phyloP scores from a whole-genome alignment of 2,797 vertebrate species.

The Paedocypris micromegethes region DNA sequence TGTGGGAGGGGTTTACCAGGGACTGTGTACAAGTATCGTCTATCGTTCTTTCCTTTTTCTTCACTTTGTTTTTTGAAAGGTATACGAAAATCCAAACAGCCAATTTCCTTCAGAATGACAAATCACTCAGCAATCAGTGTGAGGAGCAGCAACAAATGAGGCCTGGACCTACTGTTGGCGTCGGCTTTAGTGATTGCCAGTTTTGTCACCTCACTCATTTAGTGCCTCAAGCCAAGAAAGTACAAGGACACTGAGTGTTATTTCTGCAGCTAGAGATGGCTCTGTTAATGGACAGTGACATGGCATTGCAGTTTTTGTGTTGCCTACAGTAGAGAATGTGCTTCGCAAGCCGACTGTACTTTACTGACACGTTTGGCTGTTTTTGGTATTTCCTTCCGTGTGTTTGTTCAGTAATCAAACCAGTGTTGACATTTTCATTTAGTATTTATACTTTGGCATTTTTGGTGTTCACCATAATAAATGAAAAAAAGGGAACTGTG shows the following conservation, averaged over 20 bases:
- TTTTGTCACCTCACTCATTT: constrained; percentile 37
- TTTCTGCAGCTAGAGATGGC: constrained; percentile 4
- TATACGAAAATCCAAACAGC: constrained; percentile 26
- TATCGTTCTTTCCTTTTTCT: constrained; percentile 24
- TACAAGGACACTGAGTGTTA: constrained; percentile 26
- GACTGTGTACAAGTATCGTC: constrained; percentile 2
- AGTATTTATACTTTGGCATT: too few relatives aligned
- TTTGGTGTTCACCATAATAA: too few relatives aligned
- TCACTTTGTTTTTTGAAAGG: constrained; percentile 29
- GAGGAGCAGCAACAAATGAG: constrained; percentile 48
- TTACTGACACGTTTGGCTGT: too few relatives aligned
- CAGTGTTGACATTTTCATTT: too few relatives aligned
- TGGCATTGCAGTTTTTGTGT: background rate
- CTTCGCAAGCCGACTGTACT: background rate
- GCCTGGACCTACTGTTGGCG: constrained; percentile 51
- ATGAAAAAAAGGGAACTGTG: too few relatives aligned
- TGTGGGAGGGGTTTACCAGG: too few relatives aligned
- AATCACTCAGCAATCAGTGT: constrained; percentile 53
- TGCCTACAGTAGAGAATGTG: background rate
- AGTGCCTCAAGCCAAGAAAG: constrained; percentile 34
- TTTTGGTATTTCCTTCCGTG: too few relatives aligned
- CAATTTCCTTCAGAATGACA: constrained; percentile 49
- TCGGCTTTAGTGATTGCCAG: constrained; percentile 44
- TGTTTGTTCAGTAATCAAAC: too few relatives aligned
- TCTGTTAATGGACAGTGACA: constrained; percentile 1